Evolutionary conservation across 2,888 invertebrate genomes (phyloP), one percentile per base, ranked within the genome.

Genomic region (Aproaerema taeniolella): DNA sequence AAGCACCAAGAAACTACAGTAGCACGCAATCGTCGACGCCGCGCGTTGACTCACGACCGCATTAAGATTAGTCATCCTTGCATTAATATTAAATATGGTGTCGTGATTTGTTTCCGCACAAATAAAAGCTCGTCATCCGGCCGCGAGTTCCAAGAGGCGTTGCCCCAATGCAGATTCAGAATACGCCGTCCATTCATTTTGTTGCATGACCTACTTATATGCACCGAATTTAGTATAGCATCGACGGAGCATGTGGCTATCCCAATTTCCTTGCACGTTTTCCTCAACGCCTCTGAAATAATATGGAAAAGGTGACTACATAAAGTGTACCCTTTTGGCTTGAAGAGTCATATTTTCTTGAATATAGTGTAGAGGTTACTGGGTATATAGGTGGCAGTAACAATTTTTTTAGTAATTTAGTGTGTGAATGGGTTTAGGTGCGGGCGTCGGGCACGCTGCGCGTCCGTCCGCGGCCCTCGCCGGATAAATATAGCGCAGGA

Each of bases 401-500:
- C 49, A 45, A 28, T 31, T 16, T 31, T 30, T 38, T 61, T 47
- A 47, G 47, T 49, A 57, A 62, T 66, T 67, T 58, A 59, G 54
- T 66, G 58, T 63, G 66, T 74, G 70, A 70, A 74, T 75, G 74
- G 67, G 70, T 58, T 44, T 24, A 12, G 30, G 34, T 20, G 31
- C 31, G 29, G 28, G 60, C 62, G 56, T 57, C 61, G 66, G 71
- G 69, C 74, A 69, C 69, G 54, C 47, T 52, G 20, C 35, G 43
- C 56, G 59, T 61, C 56, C 45, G 52, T 50, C 41, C 61, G 64
- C 74, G 74, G 78, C 80, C 81, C 83, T 81, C 81, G 74, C 70
- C 47, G 65, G 63, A 67, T 85, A 83, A 70, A 82, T 82, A 75
- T 85, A 85, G 83, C 74, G 57, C 72, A 61, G 72, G 76, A 81